Conservation (phyloP, 2,797 vertebrate genomes). For the Chrysocyon brachyurus region DNA sequence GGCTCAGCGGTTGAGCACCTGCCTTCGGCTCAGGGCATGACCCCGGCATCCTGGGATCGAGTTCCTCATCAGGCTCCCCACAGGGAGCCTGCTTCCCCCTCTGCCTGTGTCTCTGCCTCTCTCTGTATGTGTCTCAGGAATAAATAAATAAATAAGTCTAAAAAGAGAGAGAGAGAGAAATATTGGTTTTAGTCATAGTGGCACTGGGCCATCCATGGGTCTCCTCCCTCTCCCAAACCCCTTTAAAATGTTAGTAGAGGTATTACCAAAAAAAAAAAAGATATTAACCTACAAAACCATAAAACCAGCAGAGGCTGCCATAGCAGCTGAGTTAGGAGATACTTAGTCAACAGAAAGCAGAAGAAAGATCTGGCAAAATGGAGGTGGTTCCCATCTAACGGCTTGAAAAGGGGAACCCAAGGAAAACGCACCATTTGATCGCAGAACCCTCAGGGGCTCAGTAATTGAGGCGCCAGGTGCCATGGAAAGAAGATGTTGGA, state of each 20-base stretch:
- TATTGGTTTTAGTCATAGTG: neutral
- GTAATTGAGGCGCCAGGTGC: neutral
- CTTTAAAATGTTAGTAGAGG: neutral
- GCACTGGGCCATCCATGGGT: neutral
- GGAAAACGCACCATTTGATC: neutral
- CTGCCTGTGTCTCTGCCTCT: no score
- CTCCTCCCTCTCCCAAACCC: neutral
- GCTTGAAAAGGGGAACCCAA: accelerated
- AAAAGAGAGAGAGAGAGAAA: neutral
- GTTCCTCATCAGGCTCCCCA: no score
- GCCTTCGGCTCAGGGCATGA: no score
- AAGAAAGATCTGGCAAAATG: no score
- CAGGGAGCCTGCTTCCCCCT: no score
- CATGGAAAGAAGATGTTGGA: neutral
- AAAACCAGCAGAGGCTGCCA: neutral
- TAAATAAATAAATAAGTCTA: no score
- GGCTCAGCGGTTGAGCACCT: no score
- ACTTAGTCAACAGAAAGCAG: neutral
- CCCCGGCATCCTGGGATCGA: no score
- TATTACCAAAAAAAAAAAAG: neutral
- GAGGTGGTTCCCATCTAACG: neutral
- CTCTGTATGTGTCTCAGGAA: no score
- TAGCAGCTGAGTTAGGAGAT: no score
- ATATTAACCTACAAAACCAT: neutral
- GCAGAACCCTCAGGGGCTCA: neutral